Conservation (phyloP, 2,113 vertebrate species). For the Heptranchias perlo region DNA sequence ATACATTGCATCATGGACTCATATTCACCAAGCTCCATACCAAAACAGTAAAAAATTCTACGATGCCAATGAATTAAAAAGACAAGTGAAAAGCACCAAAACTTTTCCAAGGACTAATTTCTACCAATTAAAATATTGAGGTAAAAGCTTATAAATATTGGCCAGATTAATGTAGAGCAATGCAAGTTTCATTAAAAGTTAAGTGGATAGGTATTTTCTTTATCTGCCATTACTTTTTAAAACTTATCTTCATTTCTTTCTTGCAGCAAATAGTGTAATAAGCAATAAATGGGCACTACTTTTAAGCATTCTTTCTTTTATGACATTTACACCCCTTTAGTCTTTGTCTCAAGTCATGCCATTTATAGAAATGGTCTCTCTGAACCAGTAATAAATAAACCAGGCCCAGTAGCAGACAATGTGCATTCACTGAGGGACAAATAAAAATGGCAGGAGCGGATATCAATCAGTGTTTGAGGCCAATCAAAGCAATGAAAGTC, state of each 20-base stretch:
- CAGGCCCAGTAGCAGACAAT: no score
- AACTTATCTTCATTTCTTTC: neutral
- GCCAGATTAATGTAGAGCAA: neutral
- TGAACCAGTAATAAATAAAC: neutral
- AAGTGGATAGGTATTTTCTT: neutral
- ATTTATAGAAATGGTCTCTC: neutral
- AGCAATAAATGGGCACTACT: neutral
- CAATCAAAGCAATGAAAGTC: neutral
- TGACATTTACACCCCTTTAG: neutral
- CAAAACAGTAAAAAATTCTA: neutral
- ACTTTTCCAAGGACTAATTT: neutral
- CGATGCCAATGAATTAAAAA: neutral
- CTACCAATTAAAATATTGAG: neutral
- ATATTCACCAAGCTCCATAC: neutral
- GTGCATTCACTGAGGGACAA: neutral
- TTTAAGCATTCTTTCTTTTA: neutral
- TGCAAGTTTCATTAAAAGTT: neutral
- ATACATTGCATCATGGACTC: neutral
- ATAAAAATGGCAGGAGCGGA: neutral
- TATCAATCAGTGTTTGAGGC: neutral
- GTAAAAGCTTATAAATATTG: neutral
- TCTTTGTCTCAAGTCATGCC: neutral
- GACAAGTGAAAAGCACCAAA: neutral
- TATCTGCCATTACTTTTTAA: neutral
- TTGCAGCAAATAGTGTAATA: no score